Conservation (phyloP, 2,797 vertebrate species). For the Pangasius mekongensis region DNA sequence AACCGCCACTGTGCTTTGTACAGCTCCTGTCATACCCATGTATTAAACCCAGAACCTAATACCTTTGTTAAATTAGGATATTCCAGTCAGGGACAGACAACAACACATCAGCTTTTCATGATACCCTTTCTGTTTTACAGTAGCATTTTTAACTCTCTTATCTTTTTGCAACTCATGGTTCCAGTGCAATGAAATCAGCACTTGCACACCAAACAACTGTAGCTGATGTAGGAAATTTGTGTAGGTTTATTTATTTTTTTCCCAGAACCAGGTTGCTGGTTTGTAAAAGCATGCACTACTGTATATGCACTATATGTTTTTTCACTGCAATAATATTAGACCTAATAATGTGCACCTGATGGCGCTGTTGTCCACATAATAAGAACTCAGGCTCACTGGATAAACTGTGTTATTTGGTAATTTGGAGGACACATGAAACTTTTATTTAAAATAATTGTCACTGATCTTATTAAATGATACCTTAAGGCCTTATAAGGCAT, state of each 20-base stretch:
- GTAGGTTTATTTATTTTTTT: background rate
- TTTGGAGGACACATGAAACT: background rate
- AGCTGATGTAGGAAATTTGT: background rate
- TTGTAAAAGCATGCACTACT: background rate
- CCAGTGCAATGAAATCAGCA: background rate
- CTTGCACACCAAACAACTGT: background rate
- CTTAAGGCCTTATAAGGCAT: too few species aligned
- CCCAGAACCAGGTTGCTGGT: background rate
- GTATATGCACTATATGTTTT: background rate
- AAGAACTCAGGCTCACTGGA: background rate
- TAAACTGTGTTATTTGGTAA: background rate
- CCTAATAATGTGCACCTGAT: background rate
- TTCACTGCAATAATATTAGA: background rate
- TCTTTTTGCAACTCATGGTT: background rate
- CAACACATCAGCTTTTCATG: background rate
- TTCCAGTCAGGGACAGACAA: background rate
- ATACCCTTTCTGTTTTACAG: background rate
- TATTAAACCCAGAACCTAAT: background rate
- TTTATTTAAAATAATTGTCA: background rate
- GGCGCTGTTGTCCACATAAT: constrained; percentile 1
- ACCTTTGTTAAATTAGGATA: background rate
- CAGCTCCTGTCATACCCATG: background rate
- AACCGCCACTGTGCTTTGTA: background rate
- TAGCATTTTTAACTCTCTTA: background rate
- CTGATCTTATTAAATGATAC: background rate